phyloP scores from a whole-genome alignment of 23 tunicate genomes.

The Halocynthia aurantium region DNA sequence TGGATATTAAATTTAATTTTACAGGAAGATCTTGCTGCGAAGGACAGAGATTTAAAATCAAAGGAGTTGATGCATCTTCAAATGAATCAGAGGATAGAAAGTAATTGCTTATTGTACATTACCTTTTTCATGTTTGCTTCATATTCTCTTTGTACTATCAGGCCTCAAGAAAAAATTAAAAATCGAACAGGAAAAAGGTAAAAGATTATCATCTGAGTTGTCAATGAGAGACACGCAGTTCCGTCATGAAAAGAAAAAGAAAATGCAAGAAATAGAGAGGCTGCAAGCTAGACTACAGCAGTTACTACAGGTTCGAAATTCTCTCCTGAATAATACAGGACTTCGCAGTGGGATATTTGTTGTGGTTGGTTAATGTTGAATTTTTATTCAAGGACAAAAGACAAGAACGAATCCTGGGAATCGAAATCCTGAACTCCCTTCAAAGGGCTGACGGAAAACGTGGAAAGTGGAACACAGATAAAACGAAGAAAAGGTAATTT shows the following conservation, averaged over 20 bases:
- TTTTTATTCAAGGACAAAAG: slow-evolving; percentile 53
- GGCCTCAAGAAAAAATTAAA: slow-evolving; percentile 59
- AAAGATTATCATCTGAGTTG: slow-evolving; percentile 45
- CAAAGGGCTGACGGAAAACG: slow-evolving; percentile 80
- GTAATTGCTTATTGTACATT: background rate
- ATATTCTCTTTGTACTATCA: background rate
- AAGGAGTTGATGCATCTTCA: slow-evolving; percentile 55
- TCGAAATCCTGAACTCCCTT: slow-evolving; percentile 71
- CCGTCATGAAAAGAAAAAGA: slow-evolving; percentile 89
- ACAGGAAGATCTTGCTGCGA: slow-evolving; percentile 64
- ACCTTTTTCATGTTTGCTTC: background rate
- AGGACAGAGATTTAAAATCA: slow-evolving; percentile 68
- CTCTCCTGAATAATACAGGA: background rate
- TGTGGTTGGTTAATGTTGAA: background rate
- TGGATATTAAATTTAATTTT: background rate
- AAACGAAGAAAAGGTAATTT: slow-evolving; percentile 62
- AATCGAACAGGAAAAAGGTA: slow-evolving; percentile 69
- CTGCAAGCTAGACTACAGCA: slow-evolving; percentile 67
- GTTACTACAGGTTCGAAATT: slow-evolving; percentile 64
- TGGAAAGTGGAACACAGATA: slow-evolving; percentile 83
- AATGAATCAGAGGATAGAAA: slow-evolving; percentile 52
- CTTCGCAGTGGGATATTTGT: background rate
- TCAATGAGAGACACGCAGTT: slow-evolving; percentile 60
- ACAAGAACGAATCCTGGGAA: slow-evolving; percentile 66
- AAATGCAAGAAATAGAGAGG: slow-evolving; percentile 68